Conservation (phyloP, 2,113 vertebrate species). For the Oreocharis arfaki region DNA sequence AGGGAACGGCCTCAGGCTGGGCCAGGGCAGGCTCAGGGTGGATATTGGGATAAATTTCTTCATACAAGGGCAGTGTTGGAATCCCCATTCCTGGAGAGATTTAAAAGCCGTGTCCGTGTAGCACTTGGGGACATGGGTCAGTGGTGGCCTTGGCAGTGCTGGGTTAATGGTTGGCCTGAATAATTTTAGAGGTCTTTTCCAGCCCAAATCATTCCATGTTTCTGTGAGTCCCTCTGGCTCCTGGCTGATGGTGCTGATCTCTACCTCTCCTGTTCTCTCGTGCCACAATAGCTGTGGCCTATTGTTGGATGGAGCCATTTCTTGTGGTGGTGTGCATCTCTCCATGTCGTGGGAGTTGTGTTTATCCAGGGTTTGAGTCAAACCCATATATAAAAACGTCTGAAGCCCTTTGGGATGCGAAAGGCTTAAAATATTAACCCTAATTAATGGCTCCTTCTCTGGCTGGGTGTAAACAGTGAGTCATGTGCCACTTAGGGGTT, state of each 20-base stretch:
- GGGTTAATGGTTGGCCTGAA: accelerated
- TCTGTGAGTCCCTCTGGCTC: neutral
- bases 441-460: constrained; percentile 41
- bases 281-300: neutral
- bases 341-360: neutral
- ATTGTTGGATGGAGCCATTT: neutral
- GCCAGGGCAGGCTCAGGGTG: neutral
- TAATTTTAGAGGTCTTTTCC: neutral
- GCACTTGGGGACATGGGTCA: neutral
- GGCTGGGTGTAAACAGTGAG: constrained; percentile 50
- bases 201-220: neutral
- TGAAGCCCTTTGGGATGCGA: neutral
- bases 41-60: neutral
- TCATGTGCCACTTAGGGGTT: constrained; percentile 53
- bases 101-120: neutral
- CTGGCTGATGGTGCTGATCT: neutral
- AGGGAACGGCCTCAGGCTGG: neutral
- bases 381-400: constrained; percentile 18
- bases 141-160: neutral
- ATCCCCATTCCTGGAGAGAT: neutral
- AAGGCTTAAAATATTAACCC: constrained; percentile 50
- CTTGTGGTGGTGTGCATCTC: neutral
- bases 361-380: constrained; percentile 5
- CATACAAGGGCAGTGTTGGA: neutral
- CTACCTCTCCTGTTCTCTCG: accelerated